Evolutionary conservation across 37 sponge, comb jelly and placozoan genomes (phyloP).

Genomic region (Ephydatia muelleri): DNA sequence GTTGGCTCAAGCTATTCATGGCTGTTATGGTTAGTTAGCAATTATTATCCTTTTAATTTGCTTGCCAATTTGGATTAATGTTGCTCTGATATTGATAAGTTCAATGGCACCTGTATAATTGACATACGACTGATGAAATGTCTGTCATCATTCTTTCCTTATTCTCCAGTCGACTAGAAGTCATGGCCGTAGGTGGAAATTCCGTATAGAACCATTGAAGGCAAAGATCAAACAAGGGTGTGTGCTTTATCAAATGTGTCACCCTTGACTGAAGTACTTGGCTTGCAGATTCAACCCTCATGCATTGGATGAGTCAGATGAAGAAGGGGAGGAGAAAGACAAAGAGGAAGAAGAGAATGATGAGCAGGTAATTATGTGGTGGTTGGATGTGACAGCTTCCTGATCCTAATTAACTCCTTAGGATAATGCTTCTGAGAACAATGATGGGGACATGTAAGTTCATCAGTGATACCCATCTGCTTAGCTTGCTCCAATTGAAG

Average conservation of each 20-base stretch:
- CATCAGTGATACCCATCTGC: too few species aligned
- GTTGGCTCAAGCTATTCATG: conserved; percentile 77
- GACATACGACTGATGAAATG: neutral
- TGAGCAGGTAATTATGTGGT: neutral
- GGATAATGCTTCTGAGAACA: neutral
- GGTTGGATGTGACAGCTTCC: neutral
- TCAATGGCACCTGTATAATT: neutral
- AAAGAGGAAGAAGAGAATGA: neutral
- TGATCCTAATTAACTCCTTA: neutral
- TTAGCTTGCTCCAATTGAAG: too few species aligned
- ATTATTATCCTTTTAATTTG: neutral
- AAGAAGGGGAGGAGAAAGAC: conserved; percentile 2
- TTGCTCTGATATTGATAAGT: neutral
- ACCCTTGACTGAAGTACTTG: neutral
- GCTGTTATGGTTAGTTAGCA: conserved; percentile 50
- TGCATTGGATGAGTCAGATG: conserved; percentile 31
- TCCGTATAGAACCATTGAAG: conserved; percentile 79
- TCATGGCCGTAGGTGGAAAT: conserved; percentile 86
- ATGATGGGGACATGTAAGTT: neutral
- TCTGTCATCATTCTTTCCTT: neutral
- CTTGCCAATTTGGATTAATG: neutral
- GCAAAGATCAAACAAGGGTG: conserved; percentile 62
- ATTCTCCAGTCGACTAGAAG: conserved; percentile 39
- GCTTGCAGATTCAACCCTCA: conserved; percentile 43
- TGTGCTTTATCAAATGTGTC: too few species aligned